Percentiles rank a stretch among this genome's conserved stretches.
These are phyloP conservation scores for Notothenia coriiceps DNA, from an alignment of 2,113 vertebrate genomes.

Conservation along the genomic window DNA sequence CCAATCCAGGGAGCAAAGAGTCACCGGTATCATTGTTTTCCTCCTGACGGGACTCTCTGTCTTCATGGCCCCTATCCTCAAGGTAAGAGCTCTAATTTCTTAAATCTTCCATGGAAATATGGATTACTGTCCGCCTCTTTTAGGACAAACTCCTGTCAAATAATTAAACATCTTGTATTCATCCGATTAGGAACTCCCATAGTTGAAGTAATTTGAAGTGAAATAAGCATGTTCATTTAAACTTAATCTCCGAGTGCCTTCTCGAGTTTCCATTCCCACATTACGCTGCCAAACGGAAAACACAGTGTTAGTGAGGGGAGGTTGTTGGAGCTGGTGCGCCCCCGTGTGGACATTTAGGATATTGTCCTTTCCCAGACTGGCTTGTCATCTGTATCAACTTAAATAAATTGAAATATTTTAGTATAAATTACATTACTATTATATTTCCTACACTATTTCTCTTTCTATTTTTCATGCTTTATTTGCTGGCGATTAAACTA, in stretches of 20 bases:
- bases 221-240: conserved; percentile 61
- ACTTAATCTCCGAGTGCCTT: conserved; percentile 58
- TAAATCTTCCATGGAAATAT: conserved; percentile 48
- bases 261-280: conserved; percentile 62
- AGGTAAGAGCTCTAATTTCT: conserved; percentile 84
- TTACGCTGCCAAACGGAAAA: conserved; percentile 37
- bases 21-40: conserved; percentile 94
- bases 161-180: conserved; percentile 48
- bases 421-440: no score
- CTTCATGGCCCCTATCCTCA: conserved; percentile 98
- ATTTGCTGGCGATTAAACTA: neutral
- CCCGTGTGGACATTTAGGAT: conserved; percentile 56
- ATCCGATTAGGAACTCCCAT: conserved; percentile 61
- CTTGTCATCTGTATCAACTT: neutral
- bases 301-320: conserved; percentile 1
- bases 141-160: conserved; percentile 53
- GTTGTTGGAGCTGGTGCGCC: conserved; percentile 37
- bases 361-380: neutral
- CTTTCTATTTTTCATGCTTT: neutral
- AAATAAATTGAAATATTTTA: neutral
- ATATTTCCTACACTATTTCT: no score
- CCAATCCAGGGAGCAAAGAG: conserved; percentile 92
- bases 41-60: conserved; percentile 96
- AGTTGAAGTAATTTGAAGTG: conserved; percentile 66
- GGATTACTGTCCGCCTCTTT: conserved; percentile 71